Percentiles rank a stretch among this genome's conserved stretches.
These are phyloP conservation scores for Oplegnathus fasciatus DNA, from an alignment of 2,113 vertebrate genomes.

Conservation along the genomic window DNA sequence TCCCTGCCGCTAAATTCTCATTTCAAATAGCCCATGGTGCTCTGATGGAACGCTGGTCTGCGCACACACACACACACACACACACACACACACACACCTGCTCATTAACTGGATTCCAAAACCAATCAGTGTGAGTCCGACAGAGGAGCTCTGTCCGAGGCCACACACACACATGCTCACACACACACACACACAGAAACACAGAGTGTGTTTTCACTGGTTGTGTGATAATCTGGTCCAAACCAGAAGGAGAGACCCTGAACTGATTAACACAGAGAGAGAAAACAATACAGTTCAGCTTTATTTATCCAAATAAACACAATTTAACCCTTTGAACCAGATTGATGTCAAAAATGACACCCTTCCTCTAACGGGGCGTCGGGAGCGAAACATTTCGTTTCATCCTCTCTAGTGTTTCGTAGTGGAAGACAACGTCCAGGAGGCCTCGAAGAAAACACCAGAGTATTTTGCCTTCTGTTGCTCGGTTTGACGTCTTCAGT, in stretches of 20 bases:
- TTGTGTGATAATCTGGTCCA: slow-evolving; percentile 28
- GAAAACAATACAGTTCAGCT: slow-evolving; percentile 12
- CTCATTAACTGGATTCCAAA: slow-evolving; percentile 77
- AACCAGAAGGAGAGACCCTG: slow-evolving; percentile 36
- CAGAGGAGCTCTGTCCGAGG: slow-evolving; percentile 69
- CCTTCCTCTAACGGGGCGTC: neutral
- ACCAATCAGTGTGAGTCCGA: slow-evolving; percentile 67
- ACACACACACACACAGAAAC: slow-evolving; percentile 10
- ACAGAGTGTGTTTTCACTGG: slow-evolving; percentile 30
- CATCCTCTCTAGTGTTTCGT: no score
- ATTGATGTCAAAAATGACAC: neutral
- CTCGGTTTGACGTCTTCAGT: neutral
- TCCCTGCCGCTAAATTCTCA: slow-evolving; percentile 79
- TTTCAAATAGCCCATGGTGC: slow-evolving; percentile 83
- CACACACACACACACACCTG: slow-evolving; percentile 67
- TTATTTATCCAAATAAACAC: neutral
- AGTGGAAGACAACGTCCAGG: no score
- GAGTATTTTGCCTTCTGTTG: neutral
- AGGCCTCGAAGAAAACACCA: no score
- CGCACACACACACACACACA: slow-evolving; percentile 56
- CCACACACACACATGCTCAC: slow-evolving; percentile 41
- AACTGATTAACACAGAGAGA: slow-evolving; percentile 34
- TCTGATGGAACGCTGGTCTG: slow-evolving; percentile 60
- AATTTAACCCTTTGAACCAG: slow-evolving; percentile 4
- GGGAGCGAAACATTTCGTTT: no score